Evolutionary conservation across 2,888 invertebrate species (phyloP), one percentile per base, ranked within the genome.

Genomic region (Cephus spinipes): DNA sequence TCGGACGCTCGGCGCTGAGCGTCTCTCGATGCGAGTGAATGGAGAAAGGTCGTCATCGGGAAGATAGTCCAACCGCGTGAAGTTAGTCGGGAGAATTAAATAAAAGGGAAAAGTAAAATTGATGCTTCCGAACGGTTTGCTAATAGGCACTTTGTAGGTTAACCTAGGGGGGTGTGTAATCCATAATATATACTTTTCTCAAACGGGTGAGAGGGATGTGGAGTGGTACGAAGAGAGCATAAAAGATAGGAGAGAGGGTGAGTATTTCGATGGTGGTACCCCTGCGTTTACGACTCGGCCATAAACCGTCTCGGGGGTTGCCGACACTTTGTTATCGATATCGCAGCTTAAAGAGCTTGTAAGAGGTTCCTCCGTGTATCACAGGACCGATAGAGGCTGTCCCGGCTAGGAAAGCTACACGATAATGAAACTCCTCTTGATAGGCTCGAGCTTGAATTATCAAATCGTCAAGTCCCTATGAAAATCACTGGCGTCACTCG

Each of bases 251-350:
- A 55, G 55, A 55, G 55, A 55, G 36, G 74, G 35, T 36, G 76
- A 73, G 79, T 76, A 76, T 79, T 79, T 73, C 76, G 76, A 76
- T 76, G 76, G 79, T 74, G 73, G 74, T 79, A 79, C 79, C 73
- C 79, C 73, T 36, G 79, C 76, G 76, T 79, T 79, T 79, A 79
- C 79, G 79, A 77, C 79, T 79, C 69, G 73, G 68, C 79, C 79
- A 79, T 79, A 79, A 79, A 79, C 79, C 79, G 79, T 77, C 69
- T 76, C 79, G 76, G 76, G 76, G 79, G 79, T 79, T 76, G 73
- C 73, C 79, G 73, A 79, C 79, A 79, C 79, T 79, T 79, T 79
- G 76, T 79, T 79, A 79, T 79, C 79, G 79, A 79, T 77, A 79
- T 79, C 79, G 76, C 76, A 73, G 79, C 79, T 76, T 76, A 76